Base-by-base conservation (phyloP, 1,140 invertebrate genomes). In the Aphelenchoides avenae region DNA sequence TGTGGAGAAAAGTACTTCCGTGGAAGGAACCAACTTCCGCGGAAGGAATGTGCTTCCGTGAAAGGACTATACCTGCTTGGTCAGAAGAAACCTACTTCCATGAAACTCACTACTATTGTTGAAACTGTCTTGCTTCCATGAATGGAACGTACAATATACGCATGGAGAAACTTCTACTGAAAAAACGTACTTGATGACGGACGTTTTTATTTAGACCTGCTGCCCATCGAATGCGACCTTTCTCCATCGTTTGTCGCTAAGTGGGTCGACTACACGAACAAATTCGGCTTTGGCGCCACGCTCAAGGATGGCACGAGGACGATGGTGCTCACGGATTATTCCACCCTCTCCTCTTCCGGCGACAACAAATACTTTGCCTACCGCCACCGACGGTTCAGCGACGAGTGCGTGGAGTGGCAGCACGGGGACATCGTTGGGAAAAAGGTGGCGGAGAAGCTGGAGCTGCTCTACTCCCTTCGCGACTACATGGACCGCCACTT, bases 201-300 rank as follows among this genome's bases (percentile, higher is more conserved):
- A 9, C 60, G 13, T 20, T 13, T 29, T 27, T 18, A 22, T 59
- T 64, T 31, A 61, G 58, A 41, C 18, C 13, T 63, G 5, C 15
- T 56, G 31, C 61, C 58, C 13, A 22, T 18, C 22, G 27, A 66
- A 27, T 20, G 22, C 18, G 20, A 46, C 7, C 33, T 66, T n/a
- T 60, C 66, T 18, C 37, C 52, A 18, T 54, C 44, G 11, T 66
- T 52, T 47, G 57, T 66, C 22, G 24, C 29, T 27, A 66, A 66
- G 65, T 66, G 63, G 63, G 63, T 66, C n/a, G 63, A 66, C 36
- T 66, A 71, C 31, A 65, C 63, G 5, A 66, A 66, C 47, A 73
- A 71, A 29, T 71, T 71, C 37, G 63, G 63, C 24, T 66, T 66
- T 43, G 69, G 58, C 2, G 49, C 43, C 22, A 71, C 46, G 4